Base-by-base conservation (phyloP, 2,113 vertebrate genomes). In the Gymnocephalus cernua region DNA sequence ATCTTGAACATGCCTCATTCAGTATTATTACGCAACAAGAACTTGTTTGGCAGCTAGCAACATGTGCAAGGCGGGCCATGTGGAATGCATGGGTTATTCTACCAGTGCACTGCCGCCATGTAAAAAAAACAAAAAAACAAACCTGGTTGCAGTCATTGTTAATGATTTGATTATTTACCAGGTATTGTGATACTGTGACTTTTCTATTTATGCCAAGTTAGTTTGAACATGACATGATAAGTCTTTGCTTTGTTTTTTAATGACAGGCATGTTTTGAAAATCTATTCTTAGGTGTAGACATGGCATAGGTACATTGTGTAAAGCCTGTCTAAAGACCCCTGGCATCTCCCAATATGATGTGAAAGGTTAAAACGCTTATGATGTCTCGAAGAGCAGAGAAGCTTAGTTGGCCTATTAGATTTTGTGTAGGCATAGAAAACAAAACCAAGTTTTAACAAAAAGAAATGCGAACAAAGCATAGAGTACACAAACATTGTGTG, bases 31-130 rank as follows among this genome's bases (percentile, higher is more conserved):
- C 41, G 67, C 89, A 90, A 88, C 80, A 77, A 67, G 84, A 95
- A 94, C 94, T 65, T 90, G 93, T 92, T 91, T 86, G 90, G 84
- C 93, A 74, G 79, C 35, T 12, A 69, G 80, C 78, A 86, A 84
- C 84, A 80, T 74, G 76, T 89, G 72, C 70, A 85, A 61, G 82
- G 75, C 78, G 83, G 66, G 87, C 77, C 82, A 78, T 53, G 81
- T 83, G 86, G 85, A 94, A 93, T 85, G 66, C 80, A 65, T 68
- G 54, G 71, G 70, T 75, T 64, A 29, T 14, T 86, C 64, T 59
- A 59, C 25, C 19, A 56, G 65, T 50, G 4, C 41, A 50, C 21
- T 12, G 21, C 15, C 58, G 50, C 51, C 41, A 29, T 23, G n/a
- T 47, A 6, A 15, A 79, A 38, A 41, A 41, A 11, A 10, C 10